phyloP scores from a whole-genome alignment of 2,888 invertebrate genomes.

The Netelia virgata region DNA sequence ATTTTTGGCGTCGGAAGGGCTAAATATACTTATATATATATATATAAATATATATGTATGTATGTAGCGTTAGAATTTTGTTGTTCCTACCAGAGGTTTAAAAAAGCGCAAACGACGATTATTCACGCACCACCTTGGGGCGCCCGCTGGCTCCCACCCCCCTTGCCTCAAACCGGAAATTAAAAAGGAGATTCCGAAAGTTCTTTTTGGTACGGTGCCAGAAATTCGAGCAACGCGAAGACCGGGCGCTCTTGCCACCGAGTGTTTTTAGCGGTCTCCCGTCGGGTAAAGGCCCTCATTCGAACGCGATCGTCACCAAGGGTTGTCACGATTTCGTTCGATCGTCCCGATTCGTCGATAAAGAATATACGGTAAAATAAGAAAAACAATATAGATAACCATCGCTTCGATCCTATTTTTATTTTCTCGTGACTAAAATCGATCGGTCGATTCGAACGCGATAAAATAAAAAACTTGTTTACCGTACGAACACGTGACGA shows the following conservation, averaged over 20 bases:
- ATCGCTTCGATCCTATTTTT: neutral
- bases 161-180: conserved; percentile 74
- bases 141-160: conserved; percentile 13
- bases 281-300: conserved; percentile 46
- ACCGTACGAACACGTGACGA: neutral
- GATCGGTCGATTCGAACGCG: too few species aligned
- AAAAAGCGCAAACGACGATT: neutral
- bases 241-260: conserved; percentile 29
- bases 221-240: conserved; percentile 56
- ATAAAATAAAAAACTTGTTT: conserved; percentile 3
- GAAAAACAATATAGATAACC: too few species aligned
- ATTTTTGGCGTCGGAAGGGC: too few species aligned
- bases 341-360: neutral
- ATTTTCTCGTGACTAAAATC: too few species aligned
- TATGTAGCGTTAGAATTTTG: neutral
- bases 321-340: conserved; percentile 10
- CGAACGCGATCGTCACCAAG: conserved; percentile 36
- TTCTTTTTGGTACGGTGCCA: conserved; percentile 74
- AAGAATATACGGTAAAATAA: conserved; percentile 7
- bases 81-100: neutral
- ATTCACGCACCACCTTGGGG: neutral
- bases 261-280: conserved; percentile 23
- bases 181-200: conserved; percentile 74
- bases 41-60: too few species aligned
- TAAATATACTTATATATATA: too few species aligned